Conservation (phyloP, 2,888 invertebrate species). For the Leptothorax acervorum region DNA sequence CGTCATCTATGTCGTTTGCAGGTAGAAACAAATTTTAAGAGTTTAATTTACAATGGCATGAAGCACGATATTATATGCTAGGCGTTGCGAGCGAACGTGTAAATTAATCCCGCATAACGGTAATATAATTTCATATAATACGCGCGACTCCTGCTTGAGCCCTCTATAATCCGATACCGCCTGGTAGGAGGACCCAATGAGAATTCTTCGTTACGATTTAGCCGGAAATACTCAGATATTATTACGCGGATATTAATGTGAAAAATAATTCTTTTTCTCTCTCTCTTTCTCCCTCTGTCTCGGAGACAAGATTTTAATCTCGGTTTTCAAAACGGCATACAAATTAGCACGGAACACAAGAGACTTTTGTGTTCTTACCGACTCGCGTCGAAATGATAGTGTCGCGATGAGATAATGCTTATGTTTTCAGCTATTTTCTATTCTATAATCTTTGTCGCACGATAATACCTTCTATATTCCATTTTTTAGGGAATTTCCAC, state of each 20-base stretch:
- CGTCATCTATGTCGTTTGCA: background rate
- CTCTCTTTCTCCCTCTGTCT: background rate
- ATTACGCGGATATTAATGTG: constrained; percentile 31
- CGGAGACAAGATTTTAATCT: constrained; percentile 36
- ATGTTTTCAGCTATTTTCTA: background rate
- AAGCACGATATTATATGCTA: constrained; percentile 12
- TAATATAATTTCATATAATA: constrained; percentile 68
- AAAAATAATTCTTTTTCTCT: constrained; percentile 22
- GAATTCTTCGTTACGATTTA: constrained; percentile 42
- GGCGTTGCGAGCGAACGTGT: constrained; percentile 24
- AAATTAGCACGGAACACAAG: constrained; percentile 10
- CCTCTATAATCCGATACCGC: constrained; percentile 59
- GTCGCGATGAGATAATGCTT: background rate
- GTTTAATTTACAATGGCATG: background rate
- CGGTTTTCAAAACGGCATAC: constrained; percentile 9
- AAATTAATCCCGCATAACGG: constrained; percentile 65
- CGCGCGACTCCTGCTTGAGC: constrained; percentile 37
- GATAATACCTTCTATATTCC: background rate
- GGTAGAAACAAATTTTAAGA: background rate
- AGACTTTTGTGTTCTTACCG: background rate
- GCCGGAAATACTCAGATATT: constrained; percentile 33
- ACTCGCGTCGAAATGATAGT: background rate
- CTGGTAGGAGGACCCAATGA: constrained; percentile 30
- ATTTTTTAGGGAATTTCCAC: background rate
- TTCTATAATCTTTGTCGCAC: background rate